phyloP scores from a whole-genome alignment of 2,113 vertebrate species.

The Seriola rivoliana region DNA sequence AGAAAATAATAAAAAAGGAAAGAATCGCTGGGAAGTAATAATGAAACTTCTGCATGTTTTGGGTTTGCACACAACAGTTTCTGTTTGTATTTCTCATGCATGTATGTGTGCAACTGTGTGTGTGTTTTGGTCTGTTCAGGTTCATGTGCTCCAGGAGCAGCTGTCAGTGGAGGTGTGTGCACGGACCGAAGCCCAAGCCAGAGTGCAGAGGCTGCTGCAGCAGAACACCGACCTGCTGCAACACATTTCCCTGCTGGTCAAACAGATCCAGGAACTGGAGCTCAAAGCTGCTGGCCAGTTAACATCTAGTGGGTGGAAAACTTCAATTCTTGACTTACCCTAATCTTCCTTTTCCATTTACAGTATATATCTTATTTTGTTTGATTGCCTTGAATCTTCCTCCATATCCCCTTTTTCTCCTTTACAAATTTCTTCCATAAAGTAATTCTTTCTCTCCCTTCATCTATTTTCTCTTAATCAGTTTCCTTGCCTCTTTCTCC shows the following conservation, averaged over 20 bases:
- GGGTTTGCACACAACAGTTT: not conserved
- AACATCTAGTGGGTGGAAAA: slow-evolving; percentile 86
- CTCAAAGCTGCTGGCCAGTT: slow-evolving; percentile 88
- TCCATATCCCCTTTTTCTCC: not conserved
- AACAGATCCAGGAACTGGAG: slow-evolving; percentile 97
- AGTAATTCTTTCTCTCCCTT: slow-evolving; percentile 14
- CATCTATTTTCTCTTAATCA: not conserved
- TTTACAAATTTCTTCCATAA: not conserved
- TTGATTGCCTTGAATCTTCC: slow-evolving; percentile 3
- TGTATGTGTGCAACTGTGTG: not conserved
- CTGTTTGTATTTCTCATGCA: not conserved
- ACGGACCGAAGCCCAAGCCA: slow-evolving; percentile 91
- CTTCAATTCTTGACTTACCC: not conserved
- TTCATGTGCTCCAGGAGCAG: slow-evolving; percentile 94
- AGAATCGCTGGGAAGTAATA: not conserved
- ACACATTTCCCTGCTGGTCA: slow-evolving; percentile 95
- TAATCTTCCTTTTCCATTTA: not conserved
- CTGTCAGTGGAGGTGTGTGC: slow-evolving; percentile 91
- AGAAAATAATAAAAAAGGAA: slow-evolving; percentile 5
- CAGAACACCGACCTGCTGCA: slow-evolving; percentile 97
- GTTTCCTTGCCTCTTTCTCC: not conserved
- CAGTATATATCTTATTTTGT: not conserved
- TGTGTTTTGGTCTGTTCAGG: slow-evolving; percentile 79
- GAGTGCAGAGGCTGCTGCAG: slow-evolving; percentile 94
- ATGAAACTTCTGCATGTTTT: not conserved